phyloP scores from a whole-genome alignment of 2,113 vertebrate species.

The Sisor rabdophorus region DNA sequence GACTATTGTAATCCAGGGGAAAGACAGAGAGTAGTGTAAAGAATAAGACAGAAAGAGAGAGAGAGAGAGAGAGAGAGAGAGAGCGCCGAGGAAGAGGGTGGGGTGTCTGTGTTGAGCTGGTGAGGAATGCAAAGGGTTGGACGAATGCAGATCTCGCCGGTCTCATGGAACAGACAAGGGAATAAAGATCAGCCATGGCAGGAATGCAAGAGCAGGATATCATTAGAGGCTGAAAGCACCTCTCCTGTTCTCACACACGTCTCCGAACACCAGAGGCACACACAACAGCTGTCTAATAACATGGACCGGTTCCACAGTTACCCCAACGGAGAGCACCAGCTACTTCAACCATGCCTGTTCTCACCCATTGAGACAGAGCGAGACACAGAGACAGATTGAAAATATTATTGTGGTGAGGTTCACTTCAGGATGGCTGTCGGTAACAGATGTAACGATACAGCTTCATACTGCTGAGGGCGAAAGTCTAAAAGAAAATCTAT shows the following conservation, averaged over 20 bases:
- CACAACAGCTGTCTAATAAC: slow-evolving; percentile 52
- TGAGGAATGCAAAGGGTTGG: slow-evolving; percentile 59
- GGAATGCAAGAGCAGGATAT: slow-evolving; percentile 67
- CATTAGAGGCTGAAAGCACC: slow-evolving; percentile 58
- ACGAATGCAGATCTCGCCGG: slow-evolving; percentile 53
- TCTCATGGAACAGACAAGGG: slow-evolving; percentile 56
- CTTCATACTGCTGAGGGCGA: not conserved
- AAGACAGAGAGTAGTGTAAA: slow-evolving; percentile 20
- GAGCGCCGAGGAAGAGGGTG: not conserved
- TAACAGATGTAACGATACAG: slow-evolving; percentile 29
- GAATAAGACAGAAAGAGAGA: slow-evolving; percentile 10
- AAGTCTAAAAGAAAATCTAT: slow-evolving; percentile 18
- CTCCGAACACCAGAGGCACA: slow-evolving; percentile 44
- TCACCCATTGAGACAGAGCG: slow-evolving; percentile 17
- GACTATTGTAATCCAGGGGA: slow-evolving; percentile 37
- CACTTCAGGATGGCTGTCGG: slow-evolving; percentile 34
- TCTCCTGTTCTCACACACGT: slow-evolving; percentile 50
- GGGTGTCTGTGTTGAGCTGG: slow-evolving; percentile 35
- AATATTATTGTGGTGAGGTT: slow-evolving; percentile 33
- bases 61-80: too few relatives aligned
- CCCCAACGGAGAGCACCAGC: slow-evolving; percentile 32
- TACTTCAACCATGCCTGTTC: slow-evolving; percentile 29
- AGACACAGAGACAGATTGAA: slow-evolving; percentile 12
- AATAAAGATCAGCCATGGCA: slow-evolving; percentile 61
- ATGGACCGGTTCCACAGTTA: slow-evolving; percentile 27